Conservation (phyloP, 2,797 vertebrate genomes). For the Prunella strophiata region DNA sequence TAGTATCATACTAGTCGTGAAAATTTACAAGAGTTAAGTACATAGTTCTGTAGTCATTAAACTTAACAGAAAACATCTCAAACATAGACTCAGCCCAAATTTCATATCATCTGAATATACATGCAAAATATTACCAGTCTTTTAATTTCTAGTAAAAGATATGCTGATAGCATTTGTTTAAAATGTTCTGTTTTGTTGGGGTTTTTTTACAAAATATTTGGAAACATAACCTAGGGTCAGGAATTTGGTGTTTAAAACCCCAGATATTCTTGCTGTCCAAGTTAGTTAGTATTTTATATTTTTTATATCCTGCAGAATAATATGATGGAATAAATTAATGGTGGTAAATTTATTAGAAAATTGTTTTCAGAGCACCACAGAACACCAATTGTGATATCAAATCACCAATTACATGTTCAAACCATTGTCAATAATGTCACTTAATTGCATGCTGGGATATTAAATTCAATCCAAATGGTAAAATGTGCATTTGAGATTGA, state of each 20-base stretch:
- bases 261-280: not conserved
- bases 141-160: not conserved
- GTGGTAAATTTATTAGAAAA: slow-evolving; percentile 39
- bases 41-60: not conserved
- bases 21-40: not conserved
- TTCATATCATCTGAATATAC: not conserved
- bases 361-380: not conserved
- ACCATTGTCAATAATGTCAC: slow-evolving; percentile 19
- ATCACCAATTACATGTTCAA: slow-evolving; percentile 44
- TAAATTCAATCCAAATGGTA: slow-evolving; percentile 54
- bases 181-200: not conserved
- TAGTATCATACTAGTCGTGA: not conserved
- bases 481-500: slow-evolving; percentile 56
- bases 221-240: not conserved
- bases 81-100: not conserved
- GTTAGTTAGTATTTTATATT: not conserved
- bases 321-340: not conserved
- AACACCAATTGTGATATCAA: slow-evolving; percentile 33
- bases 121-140: not conserved
- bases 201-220: not conserved
- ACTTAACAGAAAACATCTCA: not conserved
- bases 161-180: not conserved
- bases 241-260: not conserved
- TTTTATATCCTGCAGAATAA: not conserved
- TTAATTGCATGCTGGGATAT: slow-evolving; percentile 40